phyloP scores from a whole-genome alignment of 1,140 invertebrate species.

The Papilio aristodemus region DNA sequence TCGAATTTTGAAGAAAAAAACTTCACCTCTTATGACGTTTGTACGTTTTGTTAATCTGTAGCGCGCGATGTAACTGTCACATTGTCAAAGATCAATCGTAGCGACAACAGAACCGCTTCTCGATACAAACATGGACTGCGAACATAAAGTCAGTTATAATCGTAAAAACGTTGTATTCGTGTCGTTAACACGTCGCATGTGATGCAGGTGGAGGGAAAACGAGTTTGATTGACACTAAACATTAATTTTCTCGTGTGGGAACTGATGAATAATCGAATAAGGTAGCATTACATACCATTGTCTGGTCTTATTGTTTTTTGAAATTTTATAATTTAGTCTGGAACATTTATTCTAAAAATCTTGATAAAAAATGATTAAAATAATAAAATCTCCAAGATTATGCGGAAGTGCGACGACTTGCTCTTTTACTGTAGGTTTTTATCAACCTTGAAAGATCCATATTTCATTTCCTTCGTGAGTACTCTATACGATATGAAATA shows the following conservation, averaged over 20 bases:
- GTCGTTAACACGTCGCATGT: constrained; percentile 4
- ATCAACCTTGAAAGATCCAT: too few relatives aligned
- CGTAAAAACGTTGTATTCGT: not conserved
- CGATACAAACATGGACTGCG: not conserved
- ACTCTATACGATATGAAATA: too few relatives aligned
- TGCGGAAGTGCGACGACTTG: too few relatives aligned
- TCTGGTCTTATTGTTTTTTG: not conserved
- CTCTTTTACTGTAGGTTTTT: too few relatives aligned
- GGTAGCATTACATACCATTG: too few relatives aligned
- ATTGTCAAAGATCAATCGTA: constrained; percentile 13
- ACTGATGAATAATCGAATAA: not conserved
- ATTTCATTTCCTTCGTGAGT: too few relatives aligned
- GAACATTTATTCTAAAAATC: not conserved
- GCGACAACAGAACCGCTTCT: not conserved
- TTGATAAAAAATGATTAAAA: not conserved
- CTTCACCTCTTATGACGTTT: not conserved
- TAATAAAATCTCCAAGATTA: too few relatives aligned
- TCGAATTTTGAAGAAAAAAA: too few relatives aligned
- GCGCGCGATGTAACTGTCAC: not conserved
- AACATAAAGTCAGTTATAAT: not conserved
- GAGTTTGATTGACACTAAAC: not conserved
- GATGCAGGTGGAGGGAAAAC: not conserved
- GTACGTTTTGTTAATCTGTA: not conserved
- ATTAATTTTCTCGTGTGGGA: not conserved
- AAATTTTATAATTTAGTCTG: not conserved